phyloP scores from a whole-genome alignment of 2,797 vertebrate genomes.

The Microcaecilia unicolor region DNA sequence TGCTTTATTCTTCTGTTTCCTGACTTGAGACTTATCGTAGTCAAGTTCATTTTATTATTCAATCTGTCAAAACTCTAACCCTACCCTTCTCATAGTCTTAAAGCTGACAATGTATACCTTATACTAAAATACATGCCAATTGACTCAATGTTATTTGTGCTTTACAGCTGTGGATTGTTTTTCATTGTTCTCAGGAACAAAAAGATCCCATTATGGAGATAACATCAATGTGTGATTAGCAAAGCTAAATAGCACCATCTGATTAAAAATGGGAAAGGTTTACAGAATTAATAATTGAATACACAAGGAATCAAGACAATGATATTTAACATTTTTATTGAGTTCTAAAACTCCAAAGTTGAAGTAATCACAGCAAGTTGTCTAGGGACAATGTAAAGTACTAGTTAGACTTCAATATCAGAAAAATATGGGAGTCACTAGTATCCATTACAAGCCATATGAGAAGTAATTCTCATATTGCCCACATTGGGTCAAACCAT shows the following conservation, averaged over 20 bases:
- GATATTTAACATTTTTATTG: neutral
- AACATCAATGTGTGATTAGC: neutral
- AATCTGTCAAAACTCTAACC: constrained; percentile 42
- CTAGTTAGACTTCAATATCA: too few relatives aligned
- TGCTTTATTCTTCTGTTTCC: constrained; percentile 53
- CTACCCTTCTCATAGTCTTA: too few relatives aligned
- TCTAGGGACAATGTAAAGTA: too few relatives aligned
- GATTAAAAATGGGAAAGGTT: neutral
- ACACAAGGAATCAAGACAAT: neutral
- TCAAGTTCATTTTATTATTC: constrained; percentile 48
- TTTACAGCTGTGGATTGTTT: neutral
- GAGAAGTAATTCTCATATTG: too few relatives aligned
- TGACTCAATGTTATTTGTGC: constrained; percentile 18
- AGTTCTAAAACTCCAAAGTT: neutral
- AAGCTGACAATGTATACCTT: constrained; percentile 12
- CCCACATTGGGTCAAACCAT: too few relatives aligned
- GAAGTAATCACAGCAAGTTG: too few relatives aligned
- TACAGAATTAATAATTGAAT: constrained; percentile 7
- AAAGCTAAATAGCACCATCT: neutral
- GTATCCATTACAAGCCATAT: too few relatives aligned
- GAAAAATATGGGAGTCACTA: too few relatives aligned
- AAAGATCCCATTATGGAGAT: neutral
- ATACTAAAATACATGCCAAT: constrained; percentile 28
- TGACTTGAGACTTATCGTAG: constrained; percentile 49
- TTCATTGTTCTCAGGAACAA: constrained; percentile 10